Evolutionary conservation across 2,797 vertebrate genomes (phyloP), one percentile per base, ranked within the genome.

Genomic region (Danio aesculapii): DNA sequence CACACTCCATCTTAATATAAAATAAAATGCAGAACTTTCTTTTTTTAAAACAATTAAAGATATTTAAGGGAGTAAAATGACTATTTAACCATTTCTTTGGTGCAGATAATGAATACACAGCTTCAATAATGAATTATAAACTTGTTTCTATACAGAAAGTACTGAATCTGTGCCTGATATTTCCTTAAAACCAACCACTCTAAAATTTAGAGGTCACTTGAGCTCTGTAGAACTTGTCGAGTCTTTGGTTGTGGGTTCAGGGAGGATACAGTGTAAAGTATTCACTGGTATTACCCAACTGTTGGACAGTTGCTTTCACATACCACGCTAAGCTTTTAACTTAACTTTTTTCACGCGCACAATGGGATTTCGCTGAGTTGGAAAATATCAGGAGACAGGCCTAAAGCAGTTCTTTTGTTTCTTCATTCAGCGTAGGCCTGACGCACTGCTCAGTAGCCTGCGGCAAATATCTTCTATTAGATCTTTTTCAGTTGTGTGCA

Each of bases 361-460:
- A 96, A 96, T 94, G 88, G 94, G 91, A 94, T 95, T 97, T 95
- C 92, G 94, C 94, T 95, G 96, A 96, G 94, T 94, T 95, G 94
- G 93, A 96, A 96, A 96, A 96, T 95, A 93, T 92, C 94, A 95
- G 95, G 94, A 95, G 95, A 95, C 95, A 95, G 94, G 94, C 95
- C 94, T 93, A 95, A 94, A 95, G 94, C 94, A 90, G 90, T 91
- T 89, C 93, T 91, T 96, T 95, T 96, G 95, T 96, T 94, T 89
- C 88, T 90, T 89, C 88, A 89, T 93, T 89, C 89, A 89, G 88
- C 85, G 55, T 52, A 85, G 85, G 77, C 88, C 77, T 57, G 73
- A 84, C 82, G 69, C 81, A 82, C 84, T 86, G 89, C 84, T 83
- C 85, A 83, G 70, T 66, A 81, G 86, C 89, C 91, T 89, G 88